These are phyloP conservation scores for Anoplolepis gracilipes DNA, from an alignment of 1,140 invertebrate genomes.

Conservation along the genomic window DNA sequence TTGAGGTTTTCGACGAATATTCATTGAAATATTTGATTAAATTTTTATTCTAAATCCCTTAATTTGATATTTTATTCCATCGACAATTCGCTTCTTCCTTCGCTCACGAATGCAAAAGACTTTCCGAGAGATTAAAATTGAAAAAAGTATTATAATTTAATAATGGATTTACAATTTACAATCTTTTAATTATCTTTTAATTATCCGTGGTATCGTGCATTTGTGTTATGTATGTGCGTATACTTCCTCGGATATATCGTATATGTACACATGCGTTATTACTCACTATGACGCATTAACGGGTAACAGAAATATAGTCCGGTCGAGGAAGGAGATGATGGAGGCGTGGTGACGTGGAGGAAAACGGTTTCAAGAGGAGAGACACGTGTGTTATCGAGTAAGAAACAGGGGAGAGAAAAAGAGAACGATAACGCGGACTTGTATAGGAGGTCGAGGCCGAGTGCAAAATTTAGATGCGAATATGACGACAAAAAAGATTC, in stretches of 20 bases:
- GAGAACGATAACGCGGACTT: not conserved
- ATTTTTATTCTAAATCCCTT: not conserved
- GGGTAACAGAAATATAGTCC: not conserved
- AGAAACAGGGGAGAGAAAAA: not conserved
- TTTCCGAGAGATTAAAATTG: too few relatives aligned
- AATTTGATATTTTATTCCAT: not conserved
- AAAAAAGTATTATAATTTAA: not conserved
- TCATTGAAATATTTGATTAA: not conserved
- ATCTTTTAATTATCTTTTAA: not conserved
- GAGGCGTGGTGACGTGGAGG: not conserved
- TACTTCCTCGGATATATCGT: not conserved
- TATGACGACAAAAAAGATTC: not conserved
- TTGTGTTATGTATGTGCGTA: not conserved
- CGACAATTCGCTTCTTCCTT: not conserved
- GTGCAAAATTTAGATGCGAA: not conserved
- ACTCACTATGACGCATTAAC: not conserved
- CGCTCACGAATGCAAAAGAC: too few relatives aligned
- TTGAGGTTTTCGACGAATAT: not conserved
- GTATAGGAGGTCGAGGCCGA: not conserved
- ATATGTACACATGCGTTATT: not conserved
- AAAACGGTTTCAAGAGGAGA: not conserved
- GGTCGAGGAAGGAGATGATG: not conserved
- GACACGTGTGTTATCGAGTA: not conserved
- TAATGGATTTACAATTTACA: not conserved
- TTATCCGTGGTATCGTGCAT: not conserved